Evolutionary conservation across 2,113 vertebrate species (phyloP), one percentile per base, ranked within the genome.

Genomic region (Hystrix cristata): DNA sequence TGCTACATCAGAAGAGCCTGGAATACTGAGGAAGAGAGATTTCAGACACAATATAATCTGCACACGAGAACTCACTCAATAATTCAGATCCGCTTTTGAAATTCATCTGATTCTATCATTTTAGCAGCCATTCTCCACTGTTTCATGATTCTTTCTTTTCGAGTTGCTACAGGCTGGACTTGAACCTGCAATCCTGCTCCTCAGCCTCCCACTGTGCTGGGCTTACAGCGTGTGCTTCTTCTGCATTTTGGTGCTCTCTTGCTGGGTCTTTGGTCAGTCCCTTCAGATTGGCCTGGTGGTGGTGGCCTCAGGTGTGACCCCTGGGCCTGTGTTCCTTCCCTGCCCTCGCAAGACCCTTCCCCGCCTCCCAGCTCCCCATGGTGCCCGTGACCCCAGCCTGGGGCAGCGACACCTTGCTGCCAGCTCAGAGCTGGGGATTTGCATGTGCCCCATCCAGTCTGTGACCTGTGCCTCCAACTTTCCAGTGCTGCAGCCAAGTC

Each of bases 341-440:
- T 15, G 7, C 16, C 29, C 23, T 84, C 18, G 0, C 2, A 53
- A 4, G 62, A 12, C 29, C 0, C 60, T 59, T 21, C 10, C 5
- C 11, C 13, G 0, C 14, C 7, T 19, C n/a, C 19, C 1, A 5
- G 15, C 57, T 19, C 19, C 23, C 18, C 1, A 0, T 0, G 7
- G 3, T 25, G 12, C 19, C 4, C 7, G 1, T 43, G 46, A 59
- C 14, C 78, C 9, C 4, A 0, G 1, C 15, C 2, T 0, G 19
- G 12, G 59, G 23, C 4, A 65, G 83, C 3, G 14, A 23, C 65
- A 64, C 57, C 29, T 29, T 4, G 31, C 46, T 38, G 53, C 16
- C 19, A 59, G 6, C 34, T 0, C 62, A 62, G 18, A 21, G 46
- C 11, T 2, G 18, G 0, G 46, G 48, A n/a, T 53, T 53, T 80